These are phyloP conservation scores for Aeoliscus strigatus DNA, from an alignment of 2,797 vertebrate species.

Conservation along the genomic window DNA sequence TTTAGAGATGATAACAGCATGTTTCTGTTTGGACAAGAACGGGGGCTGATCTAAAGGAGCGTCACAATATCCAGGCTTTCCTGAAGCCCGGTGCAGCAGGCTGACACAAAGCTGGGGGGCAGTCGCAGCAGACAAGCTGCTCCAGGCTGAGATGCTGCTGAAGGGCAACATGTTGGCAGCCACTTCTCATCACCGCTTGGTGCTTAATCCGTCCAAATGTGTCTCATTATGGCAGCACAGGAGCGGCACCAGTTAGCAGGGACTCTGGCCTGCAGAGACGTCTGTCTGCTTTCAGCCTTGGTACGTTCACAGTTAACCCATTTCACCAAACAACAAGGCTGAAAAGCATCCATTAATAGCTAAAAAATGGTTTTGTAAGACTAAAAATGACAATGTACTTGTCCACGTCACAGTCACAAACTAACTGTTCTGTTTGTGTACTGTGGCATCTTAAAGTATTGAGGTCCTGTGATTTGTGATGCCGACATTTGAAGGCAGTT, in stretches of 20 bases:
- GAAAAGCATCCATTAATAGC: too few relatives aligned
- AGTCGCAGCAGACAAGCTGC: constrained; percentile 30
- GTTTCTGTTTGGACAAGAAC: constrained; percentile 9
- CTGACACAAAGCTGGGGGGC: constrained; percentile 48
- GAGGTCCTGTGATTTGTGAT: too few relatives aligned
- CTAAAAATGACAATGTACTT: too few relatives aligned
- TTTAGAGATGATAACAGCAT: constrained; percentile 8
- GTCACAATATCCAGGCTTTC: constrained; percentile 35
- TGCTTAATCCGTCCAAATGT: constrained; percentile 67
- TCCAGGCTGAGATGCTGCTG: constrained; percentile 52
- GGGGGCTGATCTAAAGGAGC: constrained; percentile 19
- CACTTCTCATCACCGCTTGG: constrained; percentile 59
- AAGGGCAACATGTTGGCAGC: constrained; percentile 61
- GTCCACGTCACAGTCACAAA: too few relatives aligned
- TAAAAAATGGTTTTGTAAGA: too few relatives aligned
- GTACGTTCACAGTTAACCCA: too few relatives aligned
- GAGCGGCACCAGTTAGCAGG: constrained; percentile 41
- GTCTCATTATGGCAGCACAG: constrained; percentile 59
- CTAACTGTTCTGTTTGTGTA: too few relatives aligned
- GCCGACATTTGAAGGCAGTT: too few relatives aligned
- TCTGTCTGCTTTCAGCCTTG: too few relatives aligned
- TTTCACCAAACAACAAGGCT: too few relatives aligned
- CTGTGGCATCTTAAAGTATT: too few relatives aligned
- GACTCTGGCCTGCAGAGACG: constrained; percentile 30
- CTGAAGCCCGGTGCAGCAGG: constrained; percentile 27